These are phyloP conservation scores for Morpho achilles DNA, from an alignment of 2,888 invertebrate genomes.

Conservation along the genomic window DNA sequence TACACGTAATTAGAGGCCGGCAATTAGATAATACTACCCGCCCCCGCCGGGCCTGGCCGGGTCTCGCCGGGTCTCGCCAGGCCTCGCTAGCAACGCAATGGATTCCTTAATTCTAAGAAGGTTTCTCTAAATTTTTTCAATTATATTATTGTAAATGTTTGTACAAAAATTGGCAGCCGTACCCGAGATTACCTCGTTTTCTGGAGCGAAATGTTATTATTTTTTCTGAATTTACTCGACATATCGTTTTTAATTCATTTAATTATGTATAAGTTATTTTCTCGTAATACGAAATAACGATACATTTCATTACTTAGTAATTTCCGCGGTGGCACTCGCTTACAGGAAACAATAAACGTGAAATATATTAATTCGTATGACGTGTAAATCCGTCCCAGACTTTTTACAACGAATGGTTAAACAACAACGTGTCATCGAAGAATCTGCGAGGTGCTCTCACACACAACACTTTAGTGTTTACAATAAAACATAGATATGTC, in stretches of 20 bases:
- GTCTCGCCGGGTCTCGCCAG: too few species aligned
- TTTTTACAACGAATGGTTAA: too few species aligned
- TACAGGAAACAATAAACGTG: neutral
- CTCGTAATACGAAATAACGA: neutral
- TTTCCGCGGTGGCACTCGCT: neutral
- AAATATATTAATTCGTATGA: neutral
- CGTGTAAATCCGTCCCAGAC: too few species aligned
- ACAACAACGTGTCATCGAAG: too few species aligned
- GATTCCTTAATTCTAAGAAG: conserved; percentile 13
- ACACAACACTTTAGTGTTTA: too few species aligned
- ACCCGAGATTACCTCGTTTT: neutral
- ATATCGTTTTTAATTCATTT: neutral
- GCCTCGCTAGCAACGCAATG: too few species aligned
- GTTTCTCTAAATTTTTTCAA: conserved; percentile 13
- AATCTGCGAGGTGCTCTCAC: too few species aligned
- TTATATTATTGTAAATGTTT: conserved; percentile 12
- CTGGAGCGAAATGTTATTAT: neutral
- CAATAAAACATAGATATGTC: too few species aligned
- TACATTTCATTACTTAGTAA: neutral
- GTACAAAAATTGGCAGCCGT: conserved; percentile 6
- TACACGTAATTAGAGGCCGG: too few species aligned
- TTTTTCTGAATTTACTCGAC: neutral
- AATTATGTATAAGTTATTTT: neutral
- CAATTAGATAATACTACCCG: too few species aligned
- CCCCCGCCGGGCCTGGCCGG: too few species aligned